A percentile compares a stretch with the other conserved stretches of the same genome.
Conservation (phyloP, 2,797 vertebrate species). For the Clarias fuscus region DNA sequence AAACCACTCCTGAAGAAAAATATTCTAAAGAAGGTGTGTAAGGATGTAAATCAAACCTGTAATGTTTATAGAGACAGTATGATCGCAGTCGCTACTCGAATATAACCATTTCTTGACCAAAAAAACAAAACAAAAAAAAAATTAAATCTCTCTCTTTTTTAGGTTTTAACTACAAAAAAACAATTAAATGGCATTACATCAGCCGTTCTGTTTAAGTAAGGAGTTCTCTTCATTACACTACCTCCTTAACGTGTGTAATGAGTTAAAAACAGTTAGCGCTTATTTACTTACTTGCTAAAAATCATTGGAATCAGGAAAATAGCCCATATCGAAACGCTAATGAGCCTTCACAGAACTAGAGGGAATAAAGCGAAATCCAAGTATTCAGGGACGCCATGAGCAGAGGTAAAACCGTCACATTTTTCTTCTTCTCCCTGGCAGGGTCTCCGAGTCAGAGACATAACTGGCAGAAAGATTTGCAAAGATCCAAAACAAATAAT, state of each 20-base stretch:
- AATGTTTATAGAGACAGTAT: background rate
- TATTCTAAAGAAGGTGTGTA: background rate
- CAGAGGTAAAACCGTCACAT: background rate
- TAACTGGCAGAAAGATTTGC: background rate
- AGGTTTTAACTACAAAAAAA: background rate
- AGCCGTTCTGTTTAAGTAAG: background rate
- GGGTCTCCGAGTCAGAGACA: background rate
- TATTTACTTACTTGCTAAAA: background rate
- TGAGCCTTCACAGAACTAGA: background rate
- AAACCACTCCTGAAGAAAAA: background rate
- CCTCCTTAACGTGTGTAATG: background rate
- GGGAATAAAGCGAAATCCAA: background rate
- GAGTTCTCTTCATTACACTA: background rate
- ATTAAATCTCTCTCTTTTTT: background rate
- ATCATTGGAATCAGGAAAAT: background rate
- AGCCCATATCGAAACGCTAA: background rate
- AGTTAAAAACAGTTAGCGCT: background rate
- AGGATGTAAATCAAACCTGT: background rate
- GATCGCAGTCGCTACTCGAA: background rate
- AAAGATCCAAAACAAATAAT: slow-evolving; percentile 5
- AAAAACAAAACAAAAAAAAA: background rate
- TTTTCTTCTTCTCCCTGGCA: background rate
- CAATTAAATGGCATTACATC: background rate
- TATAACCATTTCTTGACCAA: background rate
- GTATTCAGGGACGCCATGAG: background rate